Evolutionary conservation across 2,888 invertebrate genomes (phyloP).

Genomic region (Drosophila yooni): DNA sequence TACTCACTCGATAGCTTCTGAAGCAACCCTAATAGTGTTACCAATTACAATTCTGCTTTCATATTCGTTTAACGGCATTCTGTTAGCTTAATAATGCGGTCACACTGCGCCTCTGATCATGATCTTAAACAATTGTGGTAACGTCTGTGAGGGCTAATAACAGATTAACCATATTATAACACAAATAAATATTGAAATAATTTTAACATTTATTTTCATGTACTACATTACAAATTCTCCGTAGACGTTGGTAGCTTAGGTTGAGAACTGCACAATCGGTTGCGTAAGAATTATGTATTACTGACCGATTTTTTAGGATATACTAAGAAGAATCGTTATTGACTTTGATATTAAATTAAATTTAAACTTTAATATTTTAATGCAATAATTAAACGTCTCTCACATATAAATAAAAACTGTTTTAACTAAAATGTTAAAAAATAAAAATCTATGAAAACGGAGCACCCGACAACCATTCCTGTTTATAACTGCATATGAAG

Average conservation of each 20-base stretch:
- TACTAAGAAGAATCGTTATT: not conserved
- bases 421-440: not conserved
- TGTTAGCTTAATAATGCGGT: not conserved
- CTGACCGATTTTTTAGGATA: not conserved
- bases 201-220: not conserved
- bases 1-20: not conserved
- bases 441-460: not conserved
- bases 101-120: conserved; percentile 23
- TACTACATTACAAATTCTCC: not conserved
- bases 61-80: not conserved
- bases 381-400: not conserved
- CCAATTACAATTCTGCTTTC: not conserved
- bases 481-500: not conserved
- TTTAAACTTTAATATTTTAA: not conserved
- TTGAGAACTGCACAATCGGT: not conserved
- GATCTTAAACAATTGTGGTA: not conserved
- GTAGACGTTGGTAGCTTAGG: not conserved
- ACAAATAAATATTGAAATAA: not conserved
- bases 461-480: not conserved
- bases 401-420: not conserved
- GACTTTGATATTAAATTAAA: not conserved
- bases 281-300: too few species aligned
- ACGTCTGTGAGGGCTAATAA: not conserved
- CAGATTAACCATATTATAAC: not conserved
- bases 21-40: not conserved